These are phyloP conservation scores for Cyclina sinensis DNA, from an alignment of 1,140 invertebrate genomes.

Conservation along the genomic window DNA sequence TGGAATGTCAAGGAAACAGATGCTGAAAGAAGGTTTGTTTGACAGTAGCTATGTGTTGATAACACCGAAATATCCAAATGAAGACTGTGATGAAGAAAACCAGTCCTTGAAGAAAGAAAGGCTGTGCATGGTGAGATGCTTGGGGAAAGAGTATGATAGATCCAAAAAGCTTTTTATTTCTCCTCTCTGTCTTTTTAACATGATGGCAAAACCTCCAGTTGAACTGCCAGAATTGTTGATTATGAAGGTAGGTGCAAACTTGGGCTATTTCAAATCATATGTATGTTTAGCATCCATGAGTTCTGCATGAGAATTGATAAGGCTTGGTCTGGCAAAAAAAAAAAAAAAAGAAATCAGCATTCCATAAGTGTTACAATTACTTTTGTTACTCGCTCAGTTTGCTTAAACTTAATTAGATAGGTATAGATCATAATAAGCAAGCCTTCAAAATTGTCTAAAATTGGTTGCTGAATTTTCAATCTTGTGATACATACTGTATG, in stretches of 20 bases:
- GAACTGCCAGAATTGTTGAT: conserved; percentile 5
- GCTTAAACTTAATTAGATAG: too few species aligned
- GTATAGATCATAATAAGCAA: too few species aligned
- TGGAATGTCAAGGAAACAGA: conserved; percentile 76
- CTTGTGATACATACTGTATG: too few species aligned
- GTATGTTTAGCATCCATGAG: too few species aligned
- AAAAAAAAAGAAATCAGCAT: too few species aligned
- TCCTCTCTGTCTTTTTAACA: conserved; percentile 77
- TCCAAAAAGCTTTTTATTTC: conserved; percentile 75
- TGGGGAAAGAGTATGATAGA: conserved; percentile 72
- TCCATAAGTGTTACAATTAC: too few species aligned
- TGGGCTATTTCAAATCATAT: too few species aligned
- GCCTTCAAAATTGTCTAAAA: too few species aligned
- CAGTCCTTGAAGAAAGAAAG: conserved; percentile 46
- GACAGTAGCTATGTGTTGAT: conserved; percentile 76
- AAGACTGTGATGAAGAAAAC: conserved; percentile 26
- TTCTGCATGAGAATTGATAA: too few species aligned
- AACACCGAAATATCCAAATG: conserved; percentile 52
- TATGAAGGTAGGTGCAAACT: conserved; percentile 44
- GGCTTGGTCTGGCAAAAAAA: too few species aligned
- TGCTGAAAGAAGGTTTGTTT: conserved; percentile 75
- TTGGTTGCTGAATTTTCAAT: too few species aligned
- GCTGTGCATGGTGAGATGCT: conserved; percentile 76
- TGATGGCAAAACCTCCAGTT: conserved; percentile 65
- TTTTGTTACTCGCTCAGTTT: too few species aligned